Conservation (phyloP, 2,797 vertebrate species). For the Peromyscus nudipes region DNA sequence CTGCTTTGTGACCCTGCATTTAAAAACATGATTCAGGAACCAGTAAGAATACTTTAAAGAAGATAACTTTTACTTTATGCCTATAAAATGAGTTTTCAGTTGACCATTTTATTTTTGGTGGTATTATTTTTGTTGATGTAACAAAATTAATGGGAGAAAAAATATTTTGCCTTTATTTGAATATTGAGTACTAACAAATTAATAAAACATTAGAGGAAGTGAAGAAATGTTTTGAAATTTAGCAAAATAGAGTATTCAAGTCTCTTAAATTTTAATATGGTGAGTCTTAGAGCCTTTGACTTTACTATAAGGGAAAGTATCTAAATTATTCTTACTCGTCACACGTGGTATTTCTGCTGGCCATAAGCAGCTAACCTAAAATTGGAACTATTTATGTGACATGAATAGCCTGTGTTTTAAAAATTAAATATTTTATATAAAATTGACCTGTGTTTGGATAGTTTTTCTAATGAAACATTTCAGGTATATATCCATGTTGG, state of each 20-base stretch:
- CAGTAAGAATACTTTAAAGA: constrained; percentile 72
- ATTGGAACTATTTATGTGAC: constrained; percentile 81
- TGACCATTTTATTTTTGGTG: constrained; percentile 79
- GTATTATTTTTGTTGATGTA: constrained; percentile 69
- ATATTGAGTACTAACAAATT: constrained; percentile 80
- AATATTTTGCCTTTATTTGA: constrained; percentile 82
- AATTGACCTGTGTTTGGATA: constrained; percentile 75
- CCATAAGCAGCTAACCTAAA: constrained; percentile 79
- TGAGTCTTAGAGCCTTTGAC: constrained; percentile 77
- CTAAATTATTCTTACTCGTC: constrained; percentile 83
- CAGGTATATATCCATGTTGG: constrained; percentile 61
- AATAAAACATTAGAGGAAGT: constrained; percentile 78
- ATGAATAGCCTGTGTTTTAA: constrained; percentile 82
- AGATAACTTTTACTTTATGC: constrained; percentile 75
- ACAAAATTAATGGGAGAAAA: constrained; percentile 76
- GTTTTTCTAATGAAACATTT: constrained; percentile 71
- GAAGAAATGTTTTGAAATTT: constrained; percentile 82
- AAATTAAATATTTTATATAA: constrained; percentile 83
- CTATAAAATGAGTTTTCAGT: constrained; percentile 75
- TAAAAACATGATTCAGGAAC: constrained; percentile 59
- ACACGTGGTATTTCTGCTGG: constrained; percentile 78
- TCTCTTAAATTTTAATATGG: constrained; percentile 82
- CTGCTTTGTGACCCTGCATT: constrained; percentile 69
- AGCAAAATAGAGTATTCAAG: constrained; percentile 78
- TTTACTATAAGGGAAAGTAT: constrained; percentile 83